Evolutionary conservation across 1,140 invertebrate species (phyloP), one percentile per base, ranked within the genome.

Genomic region (Drosophila suzukii): DNA sequence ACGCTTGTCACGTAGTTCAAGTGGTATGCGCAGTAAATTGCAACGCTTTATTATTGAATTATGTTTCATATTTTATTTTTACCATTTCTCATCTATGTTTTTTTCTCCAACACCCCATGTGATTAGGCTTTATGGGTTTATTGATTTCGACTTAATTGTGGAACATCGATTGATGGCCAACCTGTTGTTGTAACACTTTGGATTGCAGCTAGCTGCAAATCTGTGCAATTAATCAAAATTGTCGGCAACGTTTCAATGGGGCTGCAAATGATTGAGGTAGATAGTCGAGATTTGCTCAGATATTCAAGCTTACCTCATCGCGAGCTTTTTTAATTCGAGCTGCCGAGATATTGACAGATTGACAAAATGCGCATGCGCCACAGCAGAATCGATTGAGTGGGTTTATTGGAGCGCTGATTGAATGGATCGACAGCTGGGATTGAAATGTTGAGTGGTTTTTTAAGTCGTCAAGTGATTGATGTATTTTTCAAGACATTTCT

Each of bases 1-100:
- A 78, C 76, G 76, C 76, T 78, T 78, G 76, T 78, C 76, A 78
- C 76, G 76, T 78, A 78, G 75, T 78, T 70, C 65, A 71, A 72
- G 44, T 58, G 66, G 57, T 53, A 36, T 17, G 65, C 51, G 17
- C 5, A 76, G 61, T 54, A 76, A 76, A 76, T 76, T 76, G 73
- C 73, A 67, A 59, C 73, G 73, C 73, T 60, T 77, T 70, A 61
- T 77, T 68, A 77, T 77, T 77, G 62, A 76, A 77, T 77, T 77
- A 77, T 77, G 74, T 77, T 77, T 77, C 32, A 59, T 51, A 59
- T 77, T 77, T 55, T 51, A 49, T 65, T 76, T 47, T 47, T 34
- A 58, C 39, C n/a, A 73, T 49, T 39, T 32, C 5, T 36, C 32
- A 13, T 17, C 32, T 10, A 34, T 41, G 55, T 27, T n/a, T 24